Evolutionary conservation across 2,113 vertebrate species (phyloP).

Genomic region (Accipiter virgatus): DNA sequence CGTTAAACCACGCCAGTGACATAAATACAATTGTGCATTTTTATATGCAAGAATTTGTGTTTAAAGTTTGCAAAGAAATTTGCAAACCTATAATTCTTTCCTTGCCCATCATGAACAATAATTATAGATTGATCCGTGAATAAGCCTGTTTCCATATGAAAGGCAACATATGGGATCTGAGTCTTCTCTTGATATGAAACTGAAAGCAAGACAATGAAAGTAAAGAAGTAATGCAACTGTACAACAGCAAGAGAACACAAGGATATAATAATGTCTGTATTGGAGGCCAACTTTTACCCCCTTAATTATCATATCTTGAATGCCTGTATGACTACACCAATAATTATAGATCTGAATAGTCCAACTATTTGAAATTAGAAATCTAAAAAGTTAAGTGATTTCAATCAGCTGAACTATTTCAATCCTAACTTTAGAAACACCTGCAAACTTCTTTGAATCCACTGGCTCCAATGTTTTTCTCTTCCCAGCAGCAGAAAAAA

Average conservation of each 20-base stretch:
- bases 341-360: neutral
- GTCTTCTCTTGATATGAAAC: neutral
- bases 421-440: neutral
- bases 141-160: neutral
- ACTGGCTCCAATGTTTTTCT: neutral
- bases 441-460: neutral
- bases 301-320: neutral
- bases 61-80: neutral
- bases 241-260: neutral
- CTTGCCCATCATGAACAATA: neutral
- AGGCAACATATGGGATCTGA: rapidly evolving
- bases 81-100: neutral
- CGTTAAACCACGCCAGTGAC: neutral
- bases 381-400: neutral
- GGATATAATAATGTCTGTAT: neutral
- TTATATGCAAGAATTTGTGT: neutral
- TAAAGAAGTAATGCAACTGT: neutral
- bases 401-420: neutral
- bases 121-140: neutral
- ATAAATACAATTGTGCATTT: neutral
- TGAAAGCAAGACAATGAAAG: neutral
- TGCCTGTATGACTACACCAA: neutral
- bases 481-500: neutral
- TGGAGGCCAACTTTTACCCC: neutral
- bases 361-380: neutral